A percentile compares a stretch with the other conserved stretches of the same genome.
Evolutionary conservation across 2,113 vertebrate species (phyloP).

Genomic region (Anoura caudifer): DNA sequence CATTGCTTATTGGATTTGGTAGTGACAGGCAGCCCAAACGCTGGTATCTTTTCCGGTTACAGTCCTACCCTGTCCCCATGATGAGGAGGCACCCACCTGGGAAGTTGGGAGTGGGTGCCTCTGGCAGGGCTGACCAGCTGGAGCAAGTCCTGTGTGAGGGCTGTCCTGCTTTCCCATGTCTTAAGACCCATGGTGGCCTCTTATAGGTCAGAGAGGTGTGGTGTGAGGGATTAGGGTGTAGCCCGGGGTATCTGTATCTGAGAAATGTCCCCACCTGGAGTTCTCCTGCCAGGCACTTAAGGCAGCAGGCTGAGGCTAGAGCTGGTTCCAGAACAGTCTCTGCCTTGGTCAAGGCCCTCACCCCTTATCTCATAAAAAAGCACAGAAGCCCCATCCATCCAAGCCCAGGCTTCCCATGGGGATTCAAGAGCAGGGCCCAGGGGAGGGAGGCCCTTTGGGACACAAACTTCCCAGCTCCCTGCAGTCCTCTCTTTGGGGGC

Average conservation of each 20-base stretch:
- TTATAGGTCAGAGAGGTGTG: neutral
- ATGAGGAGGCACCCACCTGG: conserved; percentile 14
- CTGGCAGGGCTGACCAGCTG: neutral
- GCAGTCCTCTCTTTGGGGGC: neutral
- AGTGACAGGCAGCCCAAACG: too few species aligned
- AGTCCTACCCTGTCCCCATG: neutral
- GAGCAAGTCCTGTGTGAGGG: neutral
- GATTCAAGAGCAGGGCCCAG: neutral
- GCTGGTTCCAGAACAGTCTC: neutral
- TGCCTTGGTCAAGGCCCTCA: neutral
- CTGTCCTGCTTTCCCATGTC: neutral
- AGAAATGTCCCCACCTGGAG: neutral
- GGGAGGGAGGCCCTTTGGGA: neutral
- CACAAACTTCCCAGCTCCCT: neutral
- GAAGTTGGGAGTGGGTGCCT: neutral
- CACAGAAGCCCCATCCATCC: neutral
- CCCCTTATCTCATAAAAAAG: neutral
- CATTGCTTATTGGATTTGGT: too few species aligned
- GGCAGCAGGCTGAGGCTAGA: neutral
- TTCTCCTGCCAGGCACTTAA: neutral
- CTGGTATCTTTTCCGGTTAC: too few species aligned
- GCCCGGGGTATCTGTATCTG: neutral
- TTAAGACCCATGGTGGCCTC: neutral
- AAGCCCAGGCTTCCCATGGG: neutral
- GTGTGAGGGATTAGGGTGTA: neutral